Percentiles rank a stretch among this genome's conserved stretches.
Conservation (phyloP, 2,113 vertebrate species). For the Muntiacus muntjak region DNA sequence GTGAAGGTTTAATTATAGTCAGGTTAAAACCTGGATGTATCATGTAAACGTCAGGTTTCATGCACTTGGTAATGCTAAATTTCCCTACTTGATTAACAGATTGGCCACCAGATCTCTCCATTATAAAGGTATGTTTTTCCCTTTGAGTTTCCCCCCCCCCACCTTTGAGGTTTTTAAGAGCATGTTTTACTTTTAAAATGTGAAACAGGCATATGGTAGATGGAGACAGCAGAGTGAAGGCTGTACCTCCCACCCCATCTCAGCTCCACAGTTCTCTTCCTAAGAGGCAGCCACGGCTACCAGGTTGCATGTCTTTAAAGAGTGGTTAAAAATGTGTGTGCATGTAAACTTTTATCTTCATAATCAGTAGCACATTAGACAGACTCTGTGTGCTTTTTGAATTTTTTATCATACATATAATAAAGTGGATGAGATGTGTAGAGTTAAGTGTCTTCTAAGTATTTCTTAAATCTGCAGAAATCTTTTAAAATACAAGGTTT, state of each 20-base stretch:
- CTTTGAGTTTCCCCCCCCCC: neutral
- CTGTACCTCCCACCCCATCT: neutral
- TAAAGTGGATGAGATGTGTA: neutral
- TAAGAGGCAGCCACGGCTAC: neutral
- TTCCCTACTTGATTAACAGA: neutral
- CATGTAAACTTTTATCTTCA: neutral
- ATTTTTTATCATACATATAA: neutral
- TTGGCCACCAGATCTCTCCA: neutral
- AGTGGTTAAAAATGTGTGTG: neutral
- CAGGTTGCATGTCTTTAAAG: neutral
- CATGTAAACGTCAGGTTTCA: neutral
- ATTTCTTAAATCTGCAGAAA: neutral
- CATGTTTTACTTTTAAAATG: neutral
- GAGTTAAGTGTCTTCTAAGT: neutral
- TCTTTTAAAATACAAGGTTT: conserved; percentile 1
- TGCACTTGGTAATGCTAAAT: neutral
- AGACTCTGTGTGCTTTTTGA: neutral
- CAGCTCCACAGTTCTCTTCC: neutral
- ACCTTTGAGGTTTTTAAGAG: neutral
- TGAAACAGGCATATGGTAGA: neutral
- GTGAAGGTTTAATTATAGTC: neutral
- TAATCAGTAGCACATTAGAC: neutral
- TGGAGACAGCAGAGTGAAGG: neutral
- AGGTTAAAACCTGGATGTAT: neutral
- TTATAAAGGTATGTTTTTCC: neutral